A percentile compares a stretch with the other conserved stretches of the same genome.
phyloP scores from a whole-genome alignment of 2,797 vertebrate species.

The Kryptolebias ocellatus region DNA sequence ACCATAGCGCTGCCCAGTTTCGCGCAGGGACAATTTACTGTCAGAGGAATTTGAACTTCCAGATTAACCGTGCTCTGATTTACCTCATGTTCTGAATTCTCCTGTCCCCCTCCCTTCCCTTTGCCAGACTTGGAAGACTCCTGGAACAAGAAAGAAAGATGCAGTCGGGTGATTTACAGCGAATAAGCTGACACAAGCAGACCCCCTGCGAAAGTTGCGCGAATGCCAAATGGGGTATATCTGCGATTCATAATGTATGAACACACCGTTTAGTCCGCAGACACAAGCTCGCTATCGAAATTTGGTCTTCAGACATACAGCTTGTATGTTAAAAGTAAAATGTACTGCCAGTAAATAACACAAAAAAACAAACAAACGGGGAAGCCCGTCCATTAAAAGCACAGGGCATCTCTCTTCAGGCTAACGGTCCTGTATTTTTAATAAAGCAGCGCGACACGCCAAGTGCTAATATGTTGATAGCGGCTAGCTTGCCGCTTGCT shows the following conservation, averaged over 20 bases:
- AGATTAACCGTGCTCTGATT: neutral
- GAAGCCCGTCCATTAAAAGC: neutral
- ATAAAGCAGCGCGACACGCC: neutral
- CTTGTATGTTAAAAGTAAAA: conserved; percentile 8
- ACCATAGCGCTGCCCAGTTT: neutral
- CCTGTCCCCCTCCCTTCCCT: conserved; percentile 82
- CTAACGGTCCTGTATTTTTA: neutral
- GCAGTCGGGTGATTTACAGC: neutral
- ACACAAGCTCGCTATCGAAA: conserved; percentile 45
- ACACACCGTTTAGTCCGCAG: conserved; percentile 37
- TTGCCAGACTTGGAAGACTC: conserved; percentile 82
- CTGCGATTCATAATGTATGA: conserved; percentile 39
- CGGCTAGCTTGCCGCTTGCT: conserved; percentile 60
- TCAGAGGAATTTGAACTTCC: conserved; percentile 6
- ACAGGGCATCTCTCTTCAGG: neutral
- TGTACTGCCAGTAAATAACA: neutral
- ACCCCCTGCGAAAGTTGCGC: conserved; percentile 17
- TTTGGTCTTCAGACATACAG: conserved; percentile 23
- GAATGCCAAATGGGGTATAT: conserved; percentile 43
- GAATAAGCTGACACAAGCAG: conserved; percentile 8
- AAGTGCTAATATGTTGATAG: conserved; percentile 37
- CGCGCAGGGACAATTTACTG: neutral
- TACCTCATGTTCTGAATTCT: conserved; percentile 84
- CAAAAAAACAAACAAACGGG: neutral
- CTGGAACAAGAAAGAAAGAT: conserved; percentile 59